Conservation (phyloP, 1,140 invertebrate species). For the Drosophila pseudoananassae region DNA sequence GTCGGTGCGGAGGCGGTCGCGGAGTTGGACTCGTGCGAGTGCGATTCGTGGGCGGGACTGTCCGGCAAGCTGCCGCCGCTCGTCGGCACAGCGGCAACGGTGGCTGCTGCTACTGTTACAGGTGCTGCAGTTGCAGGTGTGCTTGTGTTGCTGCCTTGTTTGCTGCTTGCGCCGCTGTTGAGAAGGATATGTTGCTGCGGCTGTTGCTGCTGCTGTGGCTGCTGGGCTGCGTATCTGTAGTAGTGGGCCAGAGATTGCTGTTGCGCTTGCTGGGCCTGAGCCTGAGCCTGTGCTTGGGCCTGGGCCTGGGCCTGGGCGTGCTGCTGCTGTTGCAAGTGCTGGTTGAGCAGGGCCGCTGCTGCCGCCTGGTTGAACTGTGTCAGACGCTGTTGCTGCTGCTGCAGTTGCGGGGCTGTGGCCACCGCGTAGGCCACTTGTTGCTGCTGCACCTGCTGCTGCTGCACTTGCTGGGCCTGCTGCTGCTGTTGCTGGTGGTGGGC, state of each 20-base stretch:
- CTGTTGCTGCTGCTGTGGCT: conserved; percentile 40
- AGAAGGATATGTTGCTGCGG: conserved; percentile 60
- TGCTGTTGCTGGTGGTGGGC: conserved; percentile 69
- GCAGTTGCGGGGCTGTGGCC: conserved; percentile 62
- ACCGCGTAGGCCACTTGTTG: conserved; percentile 50
- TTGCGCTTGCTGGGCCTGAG: conserved; percentile 1
- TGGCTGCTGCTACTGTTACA: conserved; percentile 47
- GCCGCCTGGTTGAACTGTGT: conserved; percentile 46
- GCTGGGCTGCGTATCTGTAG: conserved; percentile 63
- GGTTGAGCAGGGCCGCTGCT: conserved; percentile 50
- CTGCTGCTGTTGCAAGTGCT: conserved; percentile 62
- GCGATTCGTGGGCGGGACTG: conserved; percentile 72
- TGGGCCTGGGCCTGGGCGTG: conserved; percentile 10
- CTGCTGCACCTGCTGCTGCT: conserved; percentile 43
- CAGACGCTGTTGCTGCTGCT: conserved; percentile 55
- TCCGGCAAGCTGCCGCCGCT: conserved; percentile 61
- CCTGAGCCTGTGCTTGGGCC: conserved; percentile 33
- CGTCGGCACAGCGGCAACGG: conserved; percentile 54
- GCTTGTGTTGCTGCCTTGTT: conserved; percentile 37
- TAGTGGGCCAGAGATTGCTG: conserved; percentile 59
- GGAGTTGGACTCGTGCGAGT: conserved; percentile 71
- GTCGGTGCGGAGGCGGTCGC: conserved; percentile 72
- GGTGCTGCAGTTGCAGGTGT: conserved; percentile 43
- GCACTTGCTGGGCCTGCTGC: conserved; percentile 51
- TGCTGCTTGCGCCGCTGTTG: conserved; percentile 46